Evolutionary conservation across 2,888 invertebrate genomes (phyloP).

Genomic region (Falcaria lacertinaria): DNA sequence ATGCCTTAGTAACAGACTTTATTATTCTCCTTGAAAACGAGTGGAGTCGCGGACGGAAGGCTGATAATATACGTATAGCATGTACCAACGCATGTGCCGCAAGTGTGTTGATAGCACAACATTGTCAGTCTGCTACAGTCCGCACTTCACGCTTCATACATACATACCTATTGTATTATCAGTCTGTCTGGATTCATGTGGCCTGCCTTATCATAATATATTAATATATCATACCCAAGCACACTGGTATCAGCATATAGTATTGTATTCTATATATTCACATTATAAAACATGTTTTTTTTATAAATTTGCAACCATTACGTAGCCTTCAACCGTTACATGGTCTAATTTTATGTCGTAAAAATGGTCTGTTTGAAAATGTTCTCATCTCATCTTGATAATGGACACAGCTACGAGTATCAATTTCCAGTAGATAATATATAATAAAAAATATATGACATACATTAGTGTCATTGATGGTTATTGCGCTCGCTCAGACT

Average conservation of each 20-base stretch:
- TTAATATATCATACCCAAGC: background rate
- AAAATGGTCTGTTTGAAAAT: background rate
- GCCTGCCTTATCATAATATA: background rate
- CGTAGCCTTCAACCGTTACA: background rate
- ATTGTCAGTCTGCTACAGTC: background rate
- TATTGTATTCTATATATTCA: too few species aligned
- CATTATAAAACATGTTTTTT: too few species aligned
- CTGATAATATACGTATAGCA: too few species aligned
- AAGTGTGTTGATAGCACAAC: background rate
- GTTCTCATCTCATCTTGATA: background rate
- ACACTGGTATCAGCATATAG: background rate
- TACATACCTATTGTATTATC: background rate
- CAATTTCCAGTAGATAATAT: background rate
- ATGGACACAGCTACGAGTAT: background rate
- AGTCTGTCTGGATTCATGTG: background rate
- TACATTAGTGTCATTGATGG: background rate
- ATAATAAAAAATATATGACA: background rate
- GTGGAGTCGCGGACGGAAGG: too few species aligned
- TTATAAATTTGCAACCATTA: too few species aligned
- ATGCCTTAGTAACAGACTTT: too few species aligned
- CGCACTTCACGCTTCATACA: background rate
- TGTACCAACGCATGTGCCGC: background rate
- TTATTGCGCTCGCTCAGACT: background rate
- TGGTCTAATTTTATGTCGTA: background rate
- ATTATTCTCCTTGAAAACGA: too few species aligned